Evolutionary conservation across 1,140 invertebrate genomes (phyloP).

Genomic region (Campoletis sonorensis): DNA sequence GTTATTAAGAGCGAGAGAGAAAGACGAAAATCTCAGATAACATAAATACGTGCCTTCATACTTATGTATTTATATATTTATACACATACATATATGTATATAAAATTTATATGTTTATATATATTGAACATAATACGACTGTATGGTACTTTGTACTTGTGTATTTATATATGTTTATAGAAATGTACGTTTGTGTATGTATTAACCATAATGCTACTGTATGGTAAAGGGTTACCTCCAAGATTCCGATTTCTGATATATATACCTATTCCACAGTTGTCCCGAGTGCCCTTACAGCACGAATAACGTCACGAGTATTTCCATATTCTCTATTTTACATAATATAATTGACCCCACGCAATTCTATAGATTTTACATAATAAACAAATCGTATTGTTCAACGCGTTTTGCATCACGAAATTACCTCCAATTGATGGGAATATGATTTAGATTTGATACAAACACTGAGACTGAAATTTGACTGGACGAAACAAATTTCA

Average conservation of each 20-base stretch:
- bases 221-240: slow-evolving; percentile 48
- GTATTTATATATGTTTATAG: background rate
- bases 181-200: background rate
- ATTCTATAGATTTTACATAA: slow-evolving; percentile 71
- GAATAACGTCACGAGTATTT: slow-evolving; percentile 45
- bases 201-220: slow-evolving; percentile 1
- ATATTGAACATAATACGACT: background rate
- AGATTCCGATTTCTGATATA: slow-evolving; percentile 65
- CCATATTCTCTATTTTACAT: slow-evolving; percentile 67
- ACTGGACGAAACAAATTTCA: too few relatives aligned
- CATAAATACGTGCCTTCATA: slow-evolving; percentile 1
- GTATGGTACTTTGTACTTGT: slow-evolving; percentile 25
- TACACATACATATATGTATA: too few relatives aligned
- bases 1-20: slow-evolving; percentile 63
- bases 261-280: slow-evolving; percentile 44
- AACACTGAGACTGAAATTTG: background rate
- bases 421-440: background rate
- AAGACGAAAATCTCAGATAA: slow-evolving; percentile 45
- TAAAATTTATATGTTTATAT: background rate
- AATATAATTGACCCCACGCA: slow-evolving; percentile 73
- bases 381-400: slow-evolving; percentile 63
- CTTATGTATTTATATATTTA: slow-evolving; percentile 25
- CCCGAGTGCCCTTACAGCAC: background rate
- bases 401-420: background rate
- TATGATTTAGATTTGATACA: too few relatives aligned